Conservation (phyloP, 2,888 invertebrate species). For the Hydrotaea cyrtoneurina region DNA sequence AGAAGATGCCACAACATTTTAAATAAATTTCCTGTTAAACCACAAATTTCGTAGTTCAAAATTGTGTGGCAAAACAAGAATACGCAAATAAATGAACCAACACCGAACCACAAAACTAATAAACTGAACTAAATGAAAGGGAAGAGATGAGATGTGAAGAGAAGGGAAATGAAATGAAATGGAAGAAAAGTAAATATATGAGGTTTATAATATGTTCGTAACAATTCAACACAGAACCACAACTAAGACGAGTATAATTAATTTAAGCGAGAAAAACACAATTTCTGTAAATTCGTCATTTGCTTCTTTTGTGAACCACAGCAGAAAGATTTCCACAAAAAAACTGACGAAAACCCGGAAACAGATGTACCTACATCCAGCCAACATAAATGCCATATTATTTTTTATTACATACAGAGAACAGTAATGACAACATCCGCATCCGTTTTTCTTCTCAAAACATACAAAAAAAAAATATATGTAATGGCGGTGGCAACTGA, state of each 20-base stretch:
- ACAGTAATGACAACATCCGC: conserved; percentile 29
- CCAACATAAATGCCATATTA: conserved; percentile 21
- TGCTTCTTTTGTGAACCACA: not conserved
- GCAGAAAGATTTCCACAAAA: not conserved
- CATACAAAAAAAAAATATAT: no score
- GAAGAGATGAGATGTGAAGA: no score
- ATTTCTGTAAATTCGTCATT: not conserved
- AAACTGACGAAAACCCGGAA: not conserved
- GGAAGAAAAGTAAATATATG: not conserved
- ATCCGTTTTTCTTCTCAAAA: not conserved
- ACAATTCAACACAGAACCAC: no score
- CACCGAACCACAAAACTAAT: not conserved
- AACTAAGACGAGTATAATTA: no score
- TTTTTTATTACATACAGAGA: not conserved
- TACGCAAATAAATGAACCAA: not conserved
- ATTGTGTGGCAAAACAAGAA: not conserved
- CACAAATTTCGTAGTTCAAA: not conserved
- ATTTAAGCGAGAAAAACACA: not conserved
- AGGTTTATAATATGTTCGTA: not conserved
- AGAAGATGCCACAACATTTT: not conserved
- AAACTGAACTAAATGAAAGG: no score
- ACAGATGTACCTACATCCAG: not conserved
- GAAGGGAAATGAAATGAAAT: not conserved
- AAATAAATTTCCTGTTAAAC: not conserved
- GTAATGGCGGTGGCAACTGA: not conserved